A percentile compares a stretch with the other conserved stretches of the same genome.
These are phyloP conservation scores for Idaea biselata DNA, from an alignment of 2,888 invertebrate genomes.

Conservation along the genomic window DNA sequence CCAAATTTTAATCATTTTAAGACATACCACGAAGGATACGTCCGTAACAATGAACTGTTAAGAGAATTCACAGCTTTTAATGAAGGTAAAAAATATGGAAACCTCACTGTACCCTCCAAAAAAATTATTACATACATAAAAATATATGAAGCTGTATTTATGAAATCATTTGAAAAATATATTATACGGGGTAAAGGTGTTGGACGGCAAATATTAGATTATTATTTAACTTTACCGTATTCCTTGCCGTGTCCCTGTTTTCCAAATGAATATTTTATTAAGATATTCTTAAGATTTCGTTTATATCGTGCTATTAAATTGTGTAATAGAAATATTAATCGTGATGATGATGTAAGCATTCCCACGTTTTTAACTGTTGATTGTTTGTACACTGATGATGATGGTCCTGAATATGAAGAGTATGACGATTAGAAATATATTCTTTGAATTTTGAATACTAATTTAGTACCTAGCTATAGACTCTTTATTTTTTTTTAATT, in stretches of 20 bases:
- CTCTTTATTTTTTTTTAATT: no score
- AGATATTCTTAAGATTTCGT: neutral
- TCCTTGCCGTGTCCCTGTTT: neutral
- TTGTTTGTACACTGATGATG: neutral
- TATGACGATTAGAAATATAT: neutral
- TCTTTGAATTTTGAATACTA: neutral
- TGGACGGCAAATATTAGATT: neutral
- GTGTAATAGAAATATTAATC: neutral
- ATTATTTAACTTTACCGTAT: neutral
- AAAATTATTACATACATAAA: neutral
- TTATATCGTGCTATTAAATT: neutral
- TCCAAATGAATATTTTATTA: neutral
- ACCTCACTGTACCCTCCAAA: neutral
- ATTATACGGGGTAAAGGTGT: neutral
- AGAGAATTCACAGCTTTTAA: neutral
- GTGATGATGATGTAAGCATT: slow-evolving; percentile 3
- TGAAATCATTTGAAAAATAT: neutral
- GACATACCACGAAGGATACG: neutral
- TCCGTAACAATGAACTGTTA: neutral
- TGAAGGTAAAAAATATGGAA: neutral
- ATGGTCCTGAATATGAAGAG: neutral
- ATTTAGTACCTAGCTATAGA: no score
- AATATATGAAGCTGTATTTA: neutral
- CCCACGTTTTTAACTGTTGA: neutral
- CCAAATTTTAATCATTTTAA: neutral